Conservation (phyloP, 2,888 invertebrate species). For the Argyresthia goedartella region DNA sequence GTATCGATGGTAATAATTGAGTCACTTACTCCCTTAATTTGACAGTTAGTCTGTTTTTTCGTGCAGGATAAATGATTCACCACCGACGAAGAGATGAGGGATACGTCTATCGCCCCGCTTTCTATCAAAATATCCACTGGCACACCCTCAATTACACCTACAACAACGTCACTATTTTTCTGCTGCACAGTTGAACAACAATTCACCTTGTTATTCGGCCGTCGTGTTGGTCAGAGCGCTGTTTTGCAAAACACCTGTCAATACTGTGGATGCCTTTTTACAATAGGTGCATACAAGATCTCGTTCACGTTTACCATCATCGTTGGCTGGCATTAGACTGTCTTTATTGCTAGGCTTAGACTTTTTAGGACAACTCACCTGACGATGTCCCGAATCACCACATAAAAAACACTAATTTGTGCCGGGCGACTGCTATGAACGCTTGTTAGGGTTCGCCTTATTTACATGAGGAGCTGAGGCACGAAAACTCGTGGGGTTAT, state of each 20-base stretch:
- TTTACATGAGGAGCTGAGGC: too few species aligned
- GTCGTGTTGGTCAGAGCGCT: not conserved
- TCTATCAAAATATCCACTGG: not conserved
- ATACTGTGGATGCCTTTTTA: not conserved
- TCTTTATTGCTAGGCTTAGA: too few species aligned
- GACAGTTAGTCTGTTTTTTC: not conserved
- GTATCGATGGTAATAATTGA: not conserved
- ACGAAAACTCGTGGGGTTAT: too few species aligned
- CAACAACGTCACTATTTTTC: not conserved
- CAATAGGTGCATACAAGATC: not conserved
- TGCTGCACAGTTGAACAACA: not conserved
- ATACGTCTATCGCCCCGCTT: not conserved
- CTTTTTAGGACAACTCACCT: too few species aligned
- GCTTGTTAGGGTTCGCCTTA: not conserved
- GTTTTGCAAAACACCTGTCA: not conserved
- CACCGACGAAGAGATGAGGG: not conserved
- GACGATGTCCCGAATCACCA: not conserved
- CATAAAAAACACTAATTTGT: not conserved
- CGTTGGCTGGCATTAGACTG: not conserved
- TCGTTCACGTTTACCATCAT: not conserved
- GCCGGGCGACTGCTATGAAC: not conserved
- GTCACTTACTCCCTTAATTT: not conserved
- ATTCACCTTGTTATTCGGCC: not conserved
- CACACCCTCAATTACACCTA: not conserved
- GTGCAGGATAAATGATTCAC: not conserved